Evolutionary conservation across 2,797 vertebrate species (phyloP).

Genomic region (Sternotherus odoratus): DNA sequence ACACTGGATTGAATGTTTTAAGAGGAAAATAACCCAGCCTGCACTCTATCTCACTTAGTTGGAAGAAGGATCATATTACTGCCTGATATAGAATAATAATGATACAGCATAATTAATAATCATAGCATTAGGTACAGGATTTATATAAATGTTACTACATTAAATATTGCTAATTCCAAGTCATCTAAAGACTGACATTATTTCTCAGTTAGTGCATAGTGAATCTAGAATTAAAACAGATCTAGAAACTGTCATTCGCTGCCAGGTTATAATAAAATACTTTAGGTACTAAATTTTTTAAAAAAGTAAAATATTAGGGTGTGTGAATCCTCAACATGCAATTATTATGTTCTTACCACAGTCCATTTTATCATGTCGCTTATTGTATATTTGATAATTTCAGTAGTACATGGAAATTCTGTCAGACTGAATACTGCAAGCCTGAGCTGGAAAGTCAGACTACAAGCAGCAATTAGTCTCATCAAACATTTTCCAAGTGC

Average conservation of each 20-base stretch:
- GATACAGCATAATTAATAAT: neutral
- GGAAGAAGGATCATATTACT: neutral
- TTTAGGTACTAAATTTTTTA: too few relatives aligned
- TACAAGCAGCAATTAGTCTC: neutral
- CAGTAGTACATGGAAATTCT: neutral
- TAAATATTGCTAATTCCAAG: neutral
- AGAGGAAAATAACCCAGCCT: neutral
- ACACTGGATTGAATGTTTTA: neutral
- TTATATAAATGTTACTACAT: neutral
- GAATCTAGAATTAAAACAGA: neutral
- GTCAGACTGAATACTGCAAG: neutral
- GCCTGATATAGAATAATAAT: neutral
- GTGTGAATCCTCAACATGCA: neutral
- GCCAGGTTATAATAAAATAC: neutral
- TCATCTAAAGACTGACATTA: neutral
- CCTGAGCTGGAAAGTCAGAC: neutral
- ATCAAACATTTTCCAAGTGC: neutral
- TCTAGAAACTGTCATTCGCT: neutral
- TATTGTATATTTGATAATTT: neutral
- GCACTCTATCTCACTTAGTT: neutral
- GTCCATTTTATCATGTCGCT: neutral
- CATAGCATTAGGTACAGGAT: too few relatives aligned
- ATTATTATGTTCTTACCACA: neutral
- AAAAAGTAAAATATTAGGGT: neutral
- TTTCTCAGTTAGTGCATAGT: neutral